Evolutionary conservation across 2,113 vertebrate genomes (phyloP).

Genomic region (Delphinus delphis): DNA sequence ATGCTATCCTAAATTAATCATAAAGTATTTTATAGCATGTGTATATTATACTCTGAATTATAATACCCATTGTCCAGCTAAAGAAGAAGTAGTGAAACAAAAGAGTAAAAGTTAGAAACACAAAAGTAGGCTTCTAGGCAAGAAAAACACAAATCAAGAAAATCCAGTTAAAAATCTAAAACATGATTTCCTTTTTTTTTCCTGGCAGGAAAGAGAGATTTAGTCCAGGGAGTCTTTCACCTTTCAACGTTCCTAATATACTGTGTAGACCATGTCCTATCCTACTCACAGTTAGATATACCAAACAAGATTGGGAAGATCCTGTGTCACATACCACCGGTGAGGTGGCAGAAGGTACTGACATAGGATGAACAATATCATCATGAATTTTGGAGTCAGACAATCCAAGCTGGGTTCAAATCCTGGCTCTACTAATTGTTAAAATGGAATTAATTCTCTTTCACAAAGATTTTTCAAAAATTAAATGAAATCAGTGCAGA

Average conservation of each 20-base stretch:
- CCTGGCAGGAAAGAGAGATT: background rate
- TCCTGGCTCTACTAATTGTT: background rate
- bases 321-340: background rate
- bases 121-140: background rate
- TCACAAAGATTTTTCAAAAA: background rate
- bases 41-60: background rate
- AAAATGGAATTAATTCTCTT: background rate
- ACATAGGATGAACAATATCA: accelerated
- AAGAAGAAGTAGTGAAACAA: background rate
- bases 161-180: background rate
- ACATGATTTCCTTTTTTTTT: background rate
- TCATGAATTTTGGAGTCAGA: background rate
- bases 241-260: background rate
- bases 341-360: background rate
- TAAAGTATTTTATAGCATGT: background rate
- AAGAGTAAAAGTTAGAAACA: background rate
- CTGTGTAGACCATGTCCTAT: background rate
- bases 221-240: background rate
- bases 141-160: background rate
- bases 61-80: background rate
- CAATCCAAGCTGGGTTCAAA: background rate
- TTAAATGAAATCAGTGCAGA: background rate
- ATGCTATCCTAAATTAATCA: background rate
- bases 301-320: background rate
- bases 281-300: background rate